Percentiles rank a stretch among this genome's conserved stretches.
phyloP scores from a whole-genome alignment of 2,113 vertebrate genomes.

The Herpetotheres cachinnans region DNA sequence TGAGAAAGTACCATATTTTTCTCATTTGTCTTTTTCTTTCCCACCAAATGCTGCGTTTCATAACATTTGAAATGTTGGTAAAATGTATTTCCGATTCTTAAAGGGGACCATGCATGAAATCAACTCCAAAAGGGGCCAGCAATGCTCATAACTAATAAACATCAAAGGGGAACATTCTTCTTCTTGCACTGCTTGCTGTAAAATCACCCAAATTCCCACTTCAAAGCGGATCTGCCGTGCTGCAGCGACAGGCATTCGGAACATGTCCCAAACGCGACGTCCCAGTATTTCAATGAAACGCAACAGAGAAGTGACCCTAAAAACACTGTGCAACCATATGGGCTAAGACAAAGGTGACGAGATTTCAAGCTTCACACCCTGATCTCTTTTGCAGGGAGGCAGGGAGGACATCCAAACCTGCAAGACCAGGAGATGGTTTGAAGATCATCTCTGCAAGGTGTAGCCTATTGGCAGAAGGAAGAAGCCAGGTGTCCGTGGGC shows the following conservation, averaged over 20 bases:
- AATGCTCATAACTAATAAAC: constrained; percentile 4
- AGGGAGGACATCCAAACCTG: neutral
- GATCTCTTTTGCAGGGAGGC: neutral
- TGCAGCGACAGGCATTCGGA: neutral
- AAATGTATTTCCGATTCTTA: neutral
- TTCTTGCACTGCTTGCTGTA: neutral
- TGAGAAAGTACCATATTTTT: neutral
- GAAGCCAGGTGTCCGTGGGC: neutral
- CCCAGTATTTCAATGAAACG: neutral
- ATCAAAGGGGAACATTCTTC: neutral
- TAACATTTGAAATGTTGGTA: neutral
- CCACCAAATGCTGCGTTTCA: neutral
- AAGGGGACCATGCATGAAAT: neutral
- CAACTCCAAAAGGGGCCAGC: neutral
- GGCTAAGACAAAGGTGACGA: neutral
- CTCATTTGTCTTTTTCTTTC: constrained; percentile 5
- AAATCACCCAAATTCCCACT: neutral
- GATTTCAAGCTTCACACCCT: neutral
- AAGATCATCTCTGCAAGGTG: neutral
- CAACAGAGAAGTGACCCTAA: neutral
- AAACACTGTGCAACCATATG: neutral
- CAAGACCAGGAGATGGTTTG: neutral
- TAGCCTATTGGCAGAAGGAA: neutral
- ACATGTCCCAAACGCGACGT: neutral
- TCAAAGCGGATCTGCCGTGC: neutral